These are phyloP conservation scores for Drosophila fulvimacula DNA, from an alignment of 2,888 invertebrate genomes.

Conservation along the genomic window DNA sequence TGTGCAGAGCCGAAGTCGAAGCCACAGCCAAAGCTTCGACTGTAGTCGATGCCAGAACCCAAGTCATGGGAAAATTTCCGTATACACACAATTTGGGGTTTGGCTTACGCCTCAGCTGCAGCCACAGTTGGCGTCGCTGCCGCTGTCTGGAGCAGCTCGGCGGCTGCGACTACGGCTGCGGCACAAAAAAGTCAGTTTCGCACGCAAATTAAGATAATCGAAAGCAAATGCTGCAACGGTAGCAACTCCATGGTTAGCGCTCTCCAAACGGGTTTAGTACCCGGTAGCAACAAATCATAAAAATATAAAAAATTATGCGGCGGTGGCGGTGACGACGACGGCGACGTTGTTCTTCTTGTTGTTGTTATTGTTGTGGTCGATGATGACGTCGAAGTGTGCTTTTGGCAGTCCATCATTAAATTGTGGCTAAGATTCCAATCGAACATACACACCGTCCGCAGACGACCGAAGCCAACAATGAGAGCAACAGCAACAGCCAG, in stretches of 20 bases:
- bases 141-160: constrained; percentile 17
- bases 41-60: constrained; percentile 50
- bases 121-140: constrained; percentile 8
- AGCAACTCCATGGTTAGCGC: constrained; percentile 73
- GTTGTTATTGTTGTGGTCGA: constrained; percentile 28
- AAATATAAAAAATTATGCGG: constrained; percentile 79
- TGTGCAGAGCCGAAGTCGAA: constrained; percentile 37
- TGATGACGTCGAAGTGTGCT: constrained; percentile 76
- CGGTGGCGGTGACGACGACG: constrained; percentile 30
- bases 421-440: constrained; percentile 79
- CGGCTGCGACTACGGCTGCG: constrained; percentile 32
- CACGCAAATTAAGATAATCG: constrained; percentile 84
- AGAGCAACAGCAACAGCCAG: constrained; percentile 43
- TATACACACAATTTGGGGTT: constrained; percentile 80
- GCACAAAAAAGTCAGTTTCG: constrained; percentile 81
- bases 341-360: constrained; percentile 10
- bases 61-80: constrained; percentile 80
- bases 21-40: constrained; percentile 15
- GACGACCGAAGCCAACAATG: constrained; percentile 28
- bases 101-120: constrained; percentile 68
- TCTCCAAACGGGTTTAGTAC: constrained; percentile 76
- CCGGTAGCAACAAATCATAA: constrained; percentile 81
- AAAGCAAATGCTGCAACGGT: constrained; percentile 77
- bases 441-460: constrained; percentile 49
- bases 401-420: constrained; percentile 82